Evolutionary conservation across 1,140 invertebrate species (phyloP).

Genomic region (Epicauta chinensis): DNA sequence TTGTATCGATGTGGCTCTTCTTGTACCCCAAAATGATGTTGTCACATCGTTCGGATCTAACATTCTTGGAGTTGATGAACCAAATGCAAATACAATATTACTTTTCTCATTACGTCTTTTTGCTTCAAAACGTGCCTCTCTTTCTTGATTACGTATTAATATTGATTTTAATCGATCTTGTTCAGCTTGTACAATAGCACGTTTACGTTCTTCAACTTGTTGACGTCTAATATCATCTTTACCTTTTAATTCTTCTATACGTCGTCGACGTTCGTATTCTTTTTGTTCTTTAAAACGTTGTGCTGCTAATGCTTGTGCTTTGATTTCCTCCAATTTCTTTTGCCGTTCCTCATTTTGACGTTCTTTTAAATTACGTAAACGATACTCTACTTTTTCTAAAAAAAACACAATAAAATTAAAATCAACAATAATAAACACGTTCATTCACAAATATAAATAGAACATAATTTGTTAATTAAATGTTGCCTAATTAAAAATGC

Average conservation of each 20-base stretch:
- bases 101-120: constrained; percentile 63
- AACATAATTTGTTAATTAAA: too few relatives aligned
- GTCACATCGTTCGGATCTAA: constrained; percentile 74
- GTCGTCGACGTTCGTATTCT: constrained; percentile 71
- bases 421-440: background rate
- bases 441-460: background rate
- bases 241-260: constrained; percentile 72
- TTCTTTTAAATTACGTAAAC: constrained; percentile 63
- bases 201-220: constrained; percentile 81
- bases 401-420: constrained; percentile 1
- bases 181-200: constrained; percentile 79
- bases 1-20: constrained; percentile 78
- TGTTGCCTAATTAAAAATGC: background rate
- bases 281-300: constrained; percentile 83
- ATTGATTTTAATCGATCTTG: constrained; percentile 77
- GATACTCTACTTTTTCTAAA: constrained; percentile 48
- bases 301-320: constrained; percentile 75
- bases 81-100: constrained; percentile 75
- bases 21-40: constrained; percentile 72
- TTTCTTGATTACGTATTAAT: constrained; percentile 74
- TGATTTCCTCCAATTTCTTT: constrained; percentile 77
- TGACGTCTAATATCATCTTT: constrained; percentile 69
- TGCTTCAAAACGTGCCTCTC: constrained; percentile 73
- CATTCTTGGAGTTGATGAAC: constrained; percentile 81
- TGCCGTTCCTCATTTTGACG: constrained; percentile 80